Evolutionary conservation across 2,797 vertebrate genomes (phyloP).

Genomic region (Periparus ater): DNA sequence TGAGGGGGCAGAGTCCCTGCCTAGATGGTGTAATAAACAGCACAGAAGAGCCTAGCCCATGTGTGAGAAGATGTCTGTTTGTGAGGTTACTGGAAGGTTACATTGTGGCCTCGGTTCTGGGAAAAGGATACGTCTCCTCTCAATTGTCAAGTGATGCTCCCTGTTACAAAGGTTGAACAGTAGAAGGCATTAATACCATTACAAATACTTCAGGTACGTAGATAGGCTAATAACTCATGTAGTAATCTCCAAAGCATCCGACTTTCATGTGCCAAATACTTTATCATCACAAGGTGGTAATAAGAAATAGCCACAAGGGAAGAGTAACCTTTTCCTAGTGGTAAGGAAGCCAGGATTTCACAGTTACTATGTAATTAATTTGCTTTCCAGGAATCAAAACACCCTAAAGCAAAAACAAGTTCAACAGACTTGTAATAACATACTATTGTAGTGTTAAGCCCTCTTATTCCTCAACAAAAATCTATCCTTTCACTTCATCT

Average conservation of each 20-base stretch:
- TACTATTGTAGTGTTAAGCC: constrained; percentile 24
- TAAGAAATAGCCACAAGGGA: constrained; percentile 64
- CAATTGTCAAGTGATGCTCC: background rate
- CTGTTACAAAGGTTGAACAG: constrained; percentile 1
- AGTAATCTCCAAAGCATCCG: constrained; percentile 47
- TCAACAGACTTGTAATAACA: constrained; percentile 67
- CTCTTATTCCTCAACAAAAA: constrained; percentile 31
- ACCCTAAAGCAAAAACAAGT: constrained; percentile 70
- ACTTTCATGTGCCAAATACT: constrained; percentile 41
- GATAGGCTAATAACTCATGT: constrained; percentile 10
- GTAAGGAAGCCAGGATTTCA: constrained; percentile 53
- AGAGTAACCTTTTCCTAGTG: constrained; percentile 54
- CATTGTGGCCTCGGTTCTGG: background rate
- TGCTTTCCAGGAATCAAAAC: constrained; percentile 59
- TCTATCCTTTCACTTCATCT: background rate
- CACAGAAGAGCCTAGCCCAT: background rate
- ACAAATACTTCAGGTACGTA: constrained; percentile 4
- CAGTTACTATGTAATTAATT: constrained; percentile 66
- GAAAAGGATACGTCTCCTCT: background rate
- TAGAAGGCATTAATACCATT: background rate
- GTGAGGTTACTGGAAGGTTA: background rate
- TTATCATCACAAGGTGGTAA: constrained; percentile 64
- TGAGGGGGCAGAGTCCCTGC: background rate
- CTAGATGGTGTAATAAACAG: background rate
- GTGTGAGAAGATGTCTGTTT: background rate